These are phyloP conservation scores for Craterocephalus amniculus DNA, from an alignment of 2,797 vertebrate species.

Conservation along the genomic window DNA sequence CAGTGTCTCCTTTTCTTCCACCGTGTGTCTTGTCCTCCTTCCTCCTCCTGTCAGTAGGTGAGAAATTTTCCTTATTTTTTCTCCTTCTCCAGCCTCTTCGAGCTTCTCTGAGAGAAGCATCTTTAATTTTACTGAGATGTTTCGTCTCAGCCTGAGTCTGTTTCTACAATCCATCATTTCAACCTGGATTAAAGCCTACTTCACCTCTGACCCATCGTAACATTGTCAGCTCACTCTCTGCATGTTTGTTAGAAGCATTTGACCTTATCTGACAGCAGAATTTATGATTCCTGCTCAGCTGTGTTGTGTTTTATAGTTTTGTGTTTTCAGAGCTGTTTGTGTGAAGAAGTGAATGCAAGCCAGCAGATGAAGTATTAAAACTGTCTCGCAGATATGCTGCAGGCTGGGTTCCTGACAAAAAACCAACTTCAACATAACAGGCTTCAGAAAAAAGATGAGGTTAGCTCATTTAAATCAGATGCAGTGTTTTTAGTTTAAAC, in stretches of 20 bases:
- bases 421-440: too few relatives aligned
- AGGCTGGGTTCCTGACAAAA: neutral
- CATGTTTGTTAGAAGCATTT: slow-evolving; percentile 26
- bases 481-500: too few relatives aligned
- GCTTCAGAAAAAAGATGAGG: neutral
- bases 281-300: slow-evolving; percentile 14
- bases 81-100: slow-evolving; percentile 9
- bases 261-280: slow-evolving; percentile 46
- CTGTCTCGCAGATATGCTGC: neutral
- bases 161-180: neutral
- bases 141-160: neutral
- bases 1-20: slow-evolving; percentile 73
- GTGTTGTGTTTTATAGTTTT: slow-evolving; percentile 5
- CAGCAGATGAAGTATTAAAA: neutral
- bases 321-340: neutral
- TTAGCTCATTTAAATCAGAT: too few relatives aligned
- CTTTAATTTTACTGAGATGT: slow-evolving; percentile 5
- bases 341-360: neutral
- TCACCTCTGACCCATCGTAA: slow-evolving; percentile 30
- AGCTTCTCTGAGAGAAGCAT: slow-evolving; percentile 49
- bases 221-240: slow-evolving; percentile 24
- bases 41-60: slow-evolving; percentile 73
- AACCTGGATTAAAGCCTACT: neutral
- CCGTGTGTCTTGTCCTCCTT: slow-evolving; percentile 65
- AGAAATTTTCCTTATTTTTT: slow-evolving; percentile 40